Base-by-base conservation (phyloP, 2,113 vertebrate species). In the Melanotaenia duboulayi region DNA sequence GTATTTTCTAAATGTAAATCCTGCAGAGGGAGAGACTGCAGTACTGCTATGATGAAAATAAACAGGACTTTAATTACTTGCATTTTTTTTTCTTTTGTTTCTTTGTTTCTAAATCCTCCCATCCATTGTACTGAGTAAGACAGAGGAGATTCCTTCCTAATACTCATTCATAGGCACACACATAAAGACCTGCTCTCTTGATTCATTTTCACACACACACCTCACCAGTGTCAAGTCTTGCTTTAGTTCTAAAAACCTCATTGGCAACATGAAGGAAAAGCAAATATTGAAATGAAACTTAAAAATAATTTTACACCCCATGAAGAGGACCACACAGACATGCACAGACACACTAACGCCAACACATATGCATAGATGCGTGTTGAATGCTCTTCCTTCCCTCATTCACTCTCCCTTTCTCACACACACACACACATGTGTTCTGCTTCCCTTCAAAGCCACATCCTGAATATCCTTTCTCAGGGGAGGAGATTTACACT, bases 271-370 rank as follows among this genome's bases (percentile, higher is more conserved):
- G 48, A 82, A 80, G 82, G 78, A 88, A 91, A 92, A 90, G 83
- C 85, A 91, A 92, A 92, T 92, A 92, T 92, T 92, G 83, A 86
- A 92, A 71, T 77, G 42, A 74, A 89, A 80, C 83, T 87, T 81
- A 84, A 90, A 91, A 91, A 91, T 87, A 84, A 84, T 86, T 89
- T 90, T 87, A 84, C 71, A 83, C 79, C 76, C 86, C 76, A 65
- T 67, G 68, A 83, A 88, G 65, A 83, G 89, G 91, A 92, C 90
- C 91, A 91, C 90, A 92, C 90, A 87, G 62, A 69, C 67, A 12
- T n/a, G 40, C 23, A 52, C 49, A 48, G 59, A 78, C 65, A 55
- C 66, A 70, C 81, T 71, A 63, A 82, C 74, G 70, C 74, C 65
- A 64, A 80, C 78, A 71, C 72, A 63, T 73, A 78, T 56, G 62